Evolutionary conservation across 1,140 invertebrate genomes (phyloP).

Genomic region (Drosophila dunni): DNA sequence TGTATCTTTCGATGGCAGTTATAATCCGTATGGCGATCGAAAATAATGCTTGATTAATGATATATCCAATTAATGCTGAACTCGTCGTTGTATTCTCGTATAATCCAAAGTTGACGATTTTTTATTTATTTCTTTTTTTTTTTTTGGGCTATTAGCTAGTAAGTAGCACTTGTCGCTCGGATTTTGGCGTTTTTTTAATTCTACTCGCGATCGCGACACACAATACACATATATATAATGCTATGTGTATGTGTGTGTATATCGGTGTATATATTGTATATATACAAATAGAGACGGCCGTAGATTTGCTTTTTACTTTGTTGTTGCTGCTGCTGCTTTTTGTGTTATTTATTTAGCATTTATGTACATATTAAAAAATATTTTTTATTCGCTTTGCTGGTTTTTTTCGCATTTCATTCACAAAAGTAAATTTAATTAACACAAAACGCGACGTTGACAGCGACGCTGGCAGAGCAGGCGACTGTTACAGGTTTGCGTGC

Average conservation of each 20-base stretch:
- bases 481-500: constrained; percentile 68
- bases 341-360: constrained; percentile 78
- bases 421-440: constrained; percentile 84
- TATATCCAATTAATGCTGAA: constrained; percentile 56
- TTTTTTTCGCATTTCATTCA: constrained; percentile 83
- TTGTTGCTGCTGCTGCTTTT: constrained; percentile 18
- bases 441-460: constrained; percentile 63
- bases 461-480: constrained; percentile 43
- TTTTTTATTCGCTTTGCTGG: constrained; percentile 75
- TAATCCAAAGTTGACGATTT: constrained; percentile 56
- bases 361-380: constrained; percentile 73
- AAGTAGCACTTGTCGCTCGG: constrained; percentile 11
- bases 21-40: constrained; percentile 35
- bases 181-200: constrained; percentile 38
- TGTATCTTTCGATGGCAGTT: constrained; percentile 8
- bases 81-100: constrained; percentile 32
- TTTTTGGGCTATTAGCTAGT: constrained; percentile 3
- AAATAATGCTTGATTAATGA: constrained; percentile 27
- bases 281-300: constrained; percentile 22
- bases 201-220: constrained; percentile 53
- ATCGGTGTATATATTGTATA: constrained; percentile 4
- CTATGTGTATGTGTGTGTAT: constrained; percentile 26
- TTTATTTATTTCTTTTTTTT: constrained; percentile 3
- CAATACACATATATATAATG: constrained; percentile 18
- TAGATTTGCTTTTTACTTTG: constrained; percentile 38